A percentile compares a stretch with the other conserved stretches of the same genome.
Conservation (phyloP, 2,888 invertebrate species). For the Drosophila barbarae region DNA sequence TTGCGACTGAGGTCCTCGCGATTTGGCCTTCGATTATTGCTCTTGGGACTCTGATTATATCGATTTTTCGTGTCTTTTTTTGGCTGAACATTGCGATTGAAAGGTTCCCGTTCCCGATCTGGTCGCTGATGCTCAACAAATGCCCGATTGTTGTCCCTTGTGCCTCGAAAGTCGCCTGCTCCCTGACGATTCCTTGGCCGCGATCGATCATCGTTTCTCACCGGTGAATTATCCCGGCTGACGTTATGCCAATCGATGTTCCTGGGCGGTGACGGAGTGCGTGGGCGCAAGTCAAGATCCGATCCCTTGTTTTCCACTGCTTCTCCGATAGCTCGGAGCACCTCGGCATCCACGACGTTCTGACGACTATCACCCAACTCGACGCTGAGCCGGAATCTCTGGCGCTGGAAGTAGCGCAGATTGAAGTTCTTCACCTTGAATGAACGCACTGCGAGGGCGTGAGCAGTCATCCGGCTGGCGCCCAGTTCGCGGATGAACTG, state of each 20-base stretch:
- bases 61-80: neutral
- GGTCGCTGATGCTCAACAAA: neutral
- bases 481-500: constrained; percentile 47
- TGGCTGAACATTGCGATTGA: neutral
- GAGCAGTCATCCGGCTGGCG: constrained; percentile 37
- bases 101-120: neutral
- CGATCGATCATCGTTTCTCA: neutral
- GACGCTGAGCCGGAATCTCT: constrained; percentile 35
- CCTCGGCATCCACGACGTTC: constrained; percentile 31
- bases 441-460: constrained; percentile 33
- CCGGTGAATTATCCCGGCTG: neutral
- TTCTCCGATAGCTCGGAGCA: constrained; percentile 29
- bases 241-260: constrained; percentile 50
- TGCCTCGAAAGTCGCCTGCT: neutral
- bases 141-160: constrained; percentile 19
- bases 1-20: neutral
- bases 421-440: constrained; percentile 42
- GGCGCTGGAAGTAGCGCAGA: constrained; percentile 37
- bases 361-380: constrained; percentile 41
- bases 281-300: constrained; percentile 7
- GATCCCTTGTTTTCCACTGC: constrained; percentile 20
- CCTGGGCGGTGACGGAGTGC: constrained; percentile 51
- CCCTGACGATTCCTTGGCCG: constrained; percentile 4
- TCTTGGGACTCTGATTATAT: neutral
- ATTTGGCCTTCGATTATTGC: neutral